phyloP scores from a whole-genome alignment of 1,140 invertebrate genomes.

The Penaeus chinensis region DNA sequence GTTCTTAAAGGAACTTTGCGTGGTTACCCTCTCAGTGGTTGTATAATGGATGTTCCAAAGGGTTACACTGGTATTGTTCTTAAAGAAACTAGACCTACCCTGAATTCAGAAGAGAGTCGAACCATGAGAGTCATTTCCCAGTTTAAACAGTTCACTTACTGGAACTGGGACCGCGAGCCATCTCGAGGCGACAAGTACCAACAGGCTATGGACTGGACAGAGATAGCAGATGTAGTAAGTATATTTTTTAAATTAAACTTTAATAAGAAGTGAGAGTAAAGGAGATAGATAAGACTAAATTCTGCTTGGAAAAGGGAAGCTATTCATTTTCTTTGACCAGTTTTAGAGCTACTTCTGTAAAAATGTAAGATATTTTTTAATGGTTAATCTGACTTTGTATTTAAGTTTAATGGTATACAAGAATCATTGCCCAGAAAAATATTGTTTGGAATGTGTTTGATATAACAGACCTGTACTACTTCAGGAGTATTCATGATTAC shows the following conservation, averaged over 20 bases:
- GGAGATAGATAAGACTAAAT: neutral
- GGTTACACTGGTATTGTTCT: conserved; percentile 46
- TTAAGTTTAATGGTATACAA: too few relatives aligned
- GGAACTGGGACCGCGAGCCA: conserved; percentile 60
- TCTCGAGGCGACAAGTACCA: conserved; percentile 52
- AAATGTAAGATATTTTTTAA: too few relatives aligned
- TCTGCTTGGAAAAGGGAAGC: neutral
- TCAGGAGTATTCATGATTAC: too few relatives aligned
- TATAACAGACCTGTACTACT: too few relatives aligned
- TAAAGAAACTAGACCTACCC: conserved; percentile 18
- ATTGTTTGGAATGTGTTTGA: too few relatives aligned
- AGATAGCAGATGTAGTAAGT: conserved; percentile 50
- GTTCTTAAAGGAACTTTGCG: conserved; percentile 14
- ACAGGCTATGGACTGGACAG: conserved; percentile 54
- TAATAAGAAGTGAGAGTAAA: neutral
- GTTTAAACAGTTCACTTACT: conserved; percentile 54
- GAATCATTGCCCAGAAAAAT: too few relatives aligned
- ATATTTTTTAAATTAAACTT: too few relatives aligned
- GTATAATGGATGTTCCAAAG: conserved; percentile 4
- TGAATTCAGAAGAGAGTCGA: conserved; percentile 12
- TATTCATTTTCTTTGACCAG: neutral
- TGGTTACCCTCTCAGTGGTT: conserved; percentile 30
- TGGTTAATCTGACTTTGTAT: too few relatives aligned
- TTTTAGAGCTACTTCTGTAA: too few relatives aligned
- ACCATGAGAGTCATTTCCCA: conserved; percentile 26